Base-by-base conservation (phyloP, 2,888 invertebrate species). In the Aquatica leii region DNA sequence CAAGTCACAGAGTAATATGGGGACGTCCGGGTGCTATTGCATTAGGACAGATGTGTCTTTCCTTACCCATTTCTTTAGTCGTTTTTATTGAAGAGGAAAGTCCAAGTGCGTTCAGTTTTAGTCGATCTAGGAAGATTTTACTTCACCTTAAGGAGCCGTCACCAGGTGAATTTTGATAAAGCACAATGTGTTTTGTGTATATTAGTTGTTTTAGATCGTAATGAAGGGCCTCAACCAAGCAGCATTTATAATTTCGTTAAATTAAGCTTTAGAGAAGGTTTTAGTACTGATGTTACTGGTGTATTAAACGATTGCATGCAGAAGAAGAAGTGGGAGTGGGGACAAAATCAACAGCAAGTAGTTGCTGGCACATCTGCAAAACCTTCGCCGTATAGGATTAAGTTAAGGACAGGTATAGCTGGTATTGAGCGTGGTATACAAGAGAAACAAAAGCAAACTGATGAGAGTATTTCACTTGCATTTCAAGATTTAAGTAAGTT, bases 401-500 rank as follows among this genome's bases (percentile, higher is more conserved):
- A 92, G 80, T 86, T 91, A 46, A 84, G 93, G 52, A 90, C 91
- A 6, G 98, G 98, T 50, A 98, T 99, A 75, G 92, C 94, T 46
- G 98, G 98, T 1, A 99, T 99, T 72, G 98, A 99, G 81, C 87
- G 95, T 73, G 91, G 92, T 73, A 87, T 98, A 66, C 92, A 95
- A 76, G 93, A 95, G 76, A 94, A 94, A 77, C 94, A 96, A 51
- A 91, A 92, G 80, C 92, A 92, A 41, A 95, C 97, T 0, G 95
- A 97, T 82, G 90, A 93, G 76, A 95, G 93, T 77, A 98, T 99
- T 72, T 90, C 88, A 12, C 86, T 91, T 70, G 98, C 99, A 1
- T 99, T 99, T 83, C 92, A 98, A 82, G 99, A 99, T 83, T 86
- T 99, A 57, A 92, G 86, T 75, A 94, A 95, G 74, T 85, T 99